A percentile compares a stretch with the other conserved stretches of the same genome.
phyloP scores from a whole-genome alignment of 2,113 vertebrate genomes.

The Rhinolophus sinicus region DNA sequence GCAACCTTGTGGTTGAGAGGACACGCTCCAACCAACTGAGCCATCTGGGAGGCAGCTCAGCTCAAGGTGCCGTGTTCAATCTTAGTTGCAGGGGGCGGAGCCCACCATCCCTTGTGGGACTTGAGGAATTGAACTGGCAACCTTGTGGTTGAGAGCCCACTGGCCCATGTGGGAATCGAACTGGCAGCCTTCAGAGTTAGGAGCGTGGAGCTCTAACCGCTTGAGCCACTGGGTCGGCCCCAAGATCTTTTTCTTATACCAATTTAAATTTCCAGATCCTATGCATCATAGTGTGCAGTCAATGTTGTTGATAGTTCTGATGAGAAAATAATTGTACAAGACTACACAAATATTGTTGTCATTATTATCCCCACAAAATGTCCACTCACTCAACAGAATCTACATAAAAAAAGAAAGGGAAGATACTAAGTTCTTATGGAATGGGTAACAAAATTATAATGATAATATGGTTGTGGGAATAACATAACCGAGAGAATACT shows the following conservation, averaged over 20 bases:
- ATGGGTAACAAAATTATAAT: background rate
- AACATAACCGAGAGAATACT: background rate
- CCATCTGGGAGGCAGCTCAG: no score
- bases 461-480: background rate
- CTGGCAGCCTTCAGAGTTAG: no score
- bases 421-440: background rate
- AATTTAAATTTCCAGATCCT: background rate
- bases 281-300: background rate
- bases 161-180: no score
- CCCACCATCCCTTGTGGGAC: no score
- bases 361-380: background rate
- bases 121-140: no score
- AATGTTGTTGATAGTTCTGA: background rate
- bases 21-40: no score
- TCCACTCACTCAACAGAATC: background rate
- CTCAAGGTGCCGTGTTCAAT: no score
- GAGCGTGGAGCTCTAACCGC: no score
- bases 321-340: background rate
- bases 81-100: no score
- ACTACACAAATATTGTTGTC: background rate
- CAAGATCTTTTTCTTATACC: background rate
- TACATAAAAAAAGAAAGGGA: background rate
- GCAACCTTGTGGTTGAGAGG: no score
- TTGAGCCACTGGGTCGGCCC: no score
- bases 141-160: no score